Conservation (phyloP, 2,113 vertebrate species). For the Nothocercus nigrocapillus region DNA sequence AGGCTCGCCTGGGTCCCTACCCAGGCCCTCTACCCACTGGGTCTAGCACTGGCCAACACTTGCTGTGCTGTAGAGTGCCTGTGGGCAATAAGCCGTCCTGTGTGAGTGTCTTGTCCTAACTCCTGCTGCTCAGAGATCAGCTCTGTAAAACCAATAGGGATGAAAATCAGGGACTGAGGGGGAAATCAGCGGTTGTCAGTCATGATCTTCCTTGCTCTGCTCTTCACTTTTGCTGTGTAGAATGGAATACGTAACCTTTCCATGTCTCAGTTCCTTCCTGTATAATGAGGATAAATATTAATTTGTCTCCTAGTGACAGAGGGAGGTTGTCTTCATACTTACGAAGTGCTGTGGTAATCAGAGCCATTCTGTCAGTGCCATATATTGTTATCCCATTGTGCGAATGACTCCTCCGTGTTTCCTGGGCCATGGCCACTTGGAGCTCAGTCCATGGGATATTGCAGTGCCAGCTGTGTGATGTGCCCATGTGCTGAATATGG, state of each 20-base stretch:
- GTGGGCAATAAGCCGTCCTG: background rate
- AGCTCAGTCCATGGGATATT: background rate
- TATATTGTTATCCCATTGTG: background rate
- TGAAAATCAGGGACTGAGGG: background rate
- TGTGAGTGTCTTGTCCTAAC: background rate
- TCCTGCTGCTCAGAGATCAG: too few species aligned
- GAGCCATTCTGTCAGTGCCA: background rate
- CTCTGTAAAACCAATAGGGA: background rate
- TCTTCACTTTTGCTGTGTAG: background rate
- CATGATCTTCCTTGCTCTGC: background rate
- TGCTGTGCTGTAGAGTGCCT: background rate
- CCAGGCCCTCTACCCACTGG: background rate
- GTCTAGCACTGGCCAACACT: background rate
- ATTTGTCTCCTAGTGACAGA: conserved; percentile 53
- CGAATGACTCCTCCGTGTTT: background rate
- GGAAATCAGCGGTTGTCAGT: background rate
- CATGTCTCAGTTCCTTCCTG: background rate
- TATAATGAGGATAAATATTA: conserved; percentile 54
- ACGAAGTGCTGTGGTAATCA: conserved; percentile 4
- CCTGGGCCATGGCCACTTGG: background rate
- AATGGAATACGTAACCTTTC: background rate
- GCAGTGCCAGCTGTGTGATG: accelerated
- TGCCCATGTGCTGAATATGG: background rate
- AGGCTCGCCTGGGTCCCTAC: background rate
- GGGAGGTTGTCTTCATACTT: background rate